Conservation (phyloP, 1,140 invertebrate genomes). For the Drosophila kikkawai region DNA sequence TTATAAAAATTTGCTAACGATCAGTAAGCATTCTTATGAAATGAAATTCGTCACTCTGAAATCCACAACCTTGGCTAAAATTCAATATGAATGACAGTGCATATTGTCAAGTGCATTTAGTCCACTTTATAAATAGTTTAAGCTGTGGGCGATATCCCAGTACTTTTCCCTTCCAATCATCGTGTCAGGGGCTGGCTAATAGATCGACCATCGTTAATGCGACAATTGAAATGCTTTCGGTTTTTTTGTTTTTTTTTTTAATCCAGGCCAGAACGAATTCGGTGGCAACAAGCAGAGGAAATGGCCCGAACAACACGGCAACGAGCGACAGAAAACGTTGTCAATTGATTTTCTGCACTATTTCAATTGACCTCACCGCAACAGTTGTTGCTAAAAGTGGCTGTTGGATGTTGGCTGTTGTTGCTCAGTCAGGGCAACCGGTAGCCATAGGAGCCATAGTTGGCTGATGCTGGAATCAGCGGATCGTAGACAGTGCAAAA, state of each 20-base stretch:
- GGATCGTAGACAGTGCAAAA: conserved; percentile 72
- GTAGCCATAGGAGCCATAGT: conserved; percentile 53
- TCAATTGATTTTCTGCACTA: conserved; percentile 84
- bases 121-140: conserved; percentile 13
- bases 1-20: background rate
- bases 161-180: conserved; percentile 36
- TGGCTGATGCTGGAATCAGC: conserved; percentile 35
- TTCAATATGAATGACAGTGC: conserved; percentile 19
- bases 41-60: background rate
- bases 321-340: conserved; percentile 65
- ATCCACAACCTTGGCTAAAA: background rate
- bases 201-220: conserved; percentile 72
- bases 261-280: conserved; percentile 62
- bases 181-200: conserved; percentile 51
- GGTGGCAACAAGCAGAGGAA: conserved; percentile 56
- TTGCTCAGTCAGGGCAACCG: conserved; percentile 51
- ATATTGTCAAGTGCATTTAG: conserved; percentile 34
- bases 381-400: conserved; percentile 30
- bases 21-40: background rate
- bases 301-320: conserved; percentile 28
- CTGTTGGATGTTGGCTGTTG: conserved; percentile 21
- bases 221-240: conserved; percentile 74
- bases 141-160: conserved; percentile 7
- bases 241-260: conserved; percentile 48
- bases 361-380: conserved; percentile 76